Conservation (phyloP, 2,888 invertebrate species). For the Phortica magna region DNA sequence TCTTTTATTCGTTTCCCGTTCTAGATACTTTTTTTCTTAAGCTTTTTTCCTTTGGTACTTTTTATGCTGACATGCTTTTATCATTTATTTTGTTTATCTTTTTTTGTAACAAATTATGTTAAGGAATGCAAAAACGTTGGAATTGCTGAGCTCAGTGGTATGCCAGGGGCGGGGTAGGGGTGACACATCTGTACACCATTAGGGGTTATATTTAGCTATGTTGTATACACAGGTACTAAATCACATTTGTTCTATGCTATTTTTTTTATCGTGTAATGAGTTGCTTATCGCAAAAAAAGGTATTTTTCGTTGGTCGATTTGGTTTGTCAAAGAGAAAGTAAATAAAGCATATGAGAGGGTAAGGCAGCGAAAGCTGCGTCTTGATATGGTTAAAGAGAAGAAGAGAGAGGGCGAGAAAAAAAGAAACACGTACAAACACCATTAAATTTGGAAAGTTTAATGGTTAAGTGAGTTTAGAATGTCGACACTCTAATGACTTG, state of each 20-base stretch:
- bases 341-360: not conserved
- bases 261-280: slow-evolving; percentile 60
- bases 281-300: slow-evolving; percentile 63
- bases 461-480: slow-evolving; percentile 28
- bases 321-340: not conserved
- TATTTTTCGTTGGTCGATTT: slow-evolving; percentile 39
- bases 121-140: slow-evolving; percentile 46
- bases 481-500: slow-evolving; percentile 20
- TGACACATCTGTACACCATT: not conserved
- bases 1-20: too few relatives aligned
- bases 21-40: too few relatives aligned
- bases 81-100: slow-evolving; percentile 75
- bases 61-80: slow-evolving; percentile 66
- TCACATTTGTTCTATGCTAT: slow-evolving; percentile 31
- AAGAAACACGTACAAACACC: not conserved
- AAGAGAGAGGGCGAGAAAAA: too few relatives aligned
- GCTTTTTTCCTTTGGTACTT: slow-evolving; percentile 33
- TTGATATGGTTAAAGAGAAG: too few relatives aligned
- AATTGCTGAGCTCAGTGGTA: slow-evolving; percentile 60
- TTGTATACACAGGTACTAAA: slow-evolving; percentile 13
- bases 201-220: not conserved
- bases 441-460: slow-evolving; percentile 12
- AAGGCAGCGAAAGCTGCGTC: not conserved
- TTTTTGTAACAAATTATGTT: slow-evolving; percentile 73
- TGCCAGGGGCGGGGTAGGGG: not conserved